Evolutionary conservation across 2,888 invertebrate genomes (phyloP).

Genomic region (Hyalella azteca): DNA sequence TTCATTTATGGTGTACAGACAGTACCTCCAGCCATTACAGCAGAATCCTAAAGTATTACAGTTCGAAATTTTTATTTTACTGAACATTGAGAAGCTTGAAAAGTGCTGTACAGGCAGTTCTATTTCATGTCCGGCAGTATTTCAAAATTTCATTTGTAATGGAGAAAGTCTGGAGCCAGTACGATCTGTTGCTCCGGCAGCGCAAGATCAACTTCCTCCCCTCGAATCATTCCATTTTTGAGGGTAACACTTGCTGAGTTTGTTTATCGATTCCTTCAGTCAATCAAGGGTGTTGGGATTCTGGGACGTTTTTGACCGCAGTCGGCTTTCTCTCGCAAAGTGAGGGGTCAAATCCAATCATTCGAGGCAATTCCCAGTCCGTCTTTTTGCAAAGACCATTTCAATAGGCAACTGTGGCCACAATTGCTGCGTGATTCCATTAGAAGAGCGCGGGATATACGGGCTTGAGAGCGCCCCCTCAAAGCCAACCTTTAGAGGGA

Average conservation of each 20-base stretch:
- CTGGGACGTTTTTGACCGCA: slow-evolving; percentile 15
- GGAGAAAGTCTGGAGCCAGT: no score
- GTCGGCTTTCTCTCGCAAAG: slow-evolving; percentile 11
- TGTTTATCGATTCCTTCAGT: slow-evolving; percentile 32
- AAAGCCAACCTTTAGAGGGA: background rate
- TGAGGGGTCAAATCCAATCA: slow-evolving; percentile 35
- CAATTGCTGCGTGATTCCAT: slow-evolving; percentile 31
- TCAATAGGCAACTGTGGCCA: slow-evolving; percentile 36
- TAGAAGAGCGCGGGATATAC: slow-evolving; percentile 8
- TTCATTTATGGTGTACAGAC: no score
- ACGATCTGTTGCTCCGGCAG: no score
- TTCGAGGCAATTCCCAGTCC: slow-evolving; percentile 24
- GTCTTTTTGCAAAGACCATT: slow-evolving; percentile 29
- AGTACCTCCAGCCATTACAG: no score
- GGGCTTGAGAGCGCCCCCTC: background rate
- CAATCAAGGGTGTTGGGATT: slow-evolving; percentile 32
- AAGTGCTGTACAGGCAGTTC: background rate
- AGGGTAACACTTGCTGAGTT: background rate
- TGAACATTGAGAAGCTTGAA: background rate
- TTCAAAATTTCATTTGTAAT: background rate
- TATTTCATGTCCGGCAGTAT: background rate
- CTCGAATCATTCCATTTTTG: background rate
- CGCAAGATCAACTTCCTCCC: no score
- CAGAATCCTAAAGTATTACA: no score
- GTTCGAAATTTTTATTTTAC: background rate